Evolutionary conservation across 2,113 vertebrate genomes (phyloP), one percentile per base, ranked within the genome.

Genomic region (Crypturellus undulatus): DNA sequence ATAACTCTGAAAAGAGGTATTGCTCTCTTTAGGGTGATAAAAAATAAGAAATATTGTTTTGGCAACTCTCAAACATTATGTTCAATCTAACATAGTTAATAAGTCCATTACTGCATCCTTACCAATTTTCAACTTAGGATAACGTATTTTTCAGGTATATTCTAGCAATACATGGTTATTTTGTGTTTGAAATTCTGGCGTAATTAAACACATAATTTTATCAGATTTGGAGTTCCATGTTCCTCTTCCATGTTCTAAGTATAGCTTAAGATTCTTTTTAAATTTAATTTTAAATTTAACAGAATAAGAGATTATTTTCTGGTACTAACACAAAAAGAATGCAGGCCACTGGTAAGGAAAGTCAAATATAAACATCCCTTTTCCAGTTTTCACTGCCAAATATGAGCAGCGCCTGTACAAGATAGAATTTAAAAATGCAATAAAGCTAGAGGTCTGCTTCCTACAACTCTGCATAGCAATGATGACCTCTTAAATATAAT

Each of bases 401-500:
- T 92, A 54, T 49, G 96, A 94, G 92, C 96, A 93, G 93, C 87
- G 96, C 95, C 95, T 95, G 77, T 93, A 94, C 96, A 96, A 97
- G 96, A 87, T 58, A 94, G 84, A 96, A 97, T 97, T 97, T 98
- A 95, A 97, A 97, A 97, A 97, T 98, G 96, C 93, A 64, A 97
- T 96, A 94, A 95, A 97, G 95, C 93, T 95, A 89, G 90, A 95
- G 93, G 96, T 97, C 97, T 95, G 97, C 97, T 97, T 96, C 92
- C 96, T 97, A 94, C 78, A 94, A 91, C 97, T 97, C 97, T 96
- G 97, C 97, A 97, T 97, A 98, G 97, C 97, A 98, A 97, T 97
- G 96, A 93, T 97, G 98, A 98, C 98, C 98, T 96, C 94, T 79
- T 94, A 97, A 97, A 97, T 97, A 97, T 97, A 98, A 98, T 98